Evolutionary conservation across 2,797 vertebrate genomes (phyloP).

Genomic region (Ceryle rudis): DNA sequence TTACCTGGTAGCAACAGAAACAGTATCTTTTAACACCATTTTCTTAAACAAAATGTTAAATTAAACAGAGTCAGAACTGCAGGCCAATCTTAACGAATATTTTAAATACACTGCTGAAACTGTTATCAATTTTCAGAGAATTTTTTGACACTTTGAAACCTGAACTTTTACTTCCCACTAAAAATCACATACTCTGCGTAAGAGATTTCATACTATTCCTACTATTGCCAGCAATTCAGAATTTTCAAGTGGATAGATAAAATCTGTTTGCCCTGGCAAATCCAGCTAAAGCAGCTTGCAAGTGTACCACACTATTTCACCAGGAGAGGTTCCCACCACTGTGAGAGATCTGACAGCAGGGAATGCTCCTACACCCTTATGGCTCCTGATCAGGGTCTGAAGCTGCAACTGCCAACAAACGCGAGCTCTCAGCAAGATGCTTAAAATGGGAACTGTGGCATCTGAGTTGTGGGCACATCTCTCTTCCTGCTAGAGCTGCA

Average conservation of each 20-base stretch:
- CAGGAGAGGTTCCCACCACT: background rate
- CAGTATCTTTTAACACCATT: background rate
- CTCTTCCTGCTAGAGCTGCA: background rate
- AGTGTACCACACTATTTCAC: background rate
- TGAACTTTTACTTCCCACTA: background rate
- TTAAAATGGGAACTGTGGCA: background rate
- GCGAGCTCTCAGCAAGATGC: background rate
- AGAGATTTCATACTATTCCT: background rate
- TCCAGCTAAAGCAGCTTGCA: background rate
- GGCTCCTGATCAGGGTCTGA: no score
- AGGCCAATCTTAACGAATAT: background rate
- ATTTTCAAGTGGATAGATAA: background rate
- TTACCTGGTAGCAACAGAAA: background rate
- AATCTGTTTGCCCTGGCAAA: background rate
- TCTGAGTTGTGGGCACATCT: background rate
- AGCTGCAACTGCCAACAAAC: background rate
- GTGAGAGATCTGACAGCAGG: background rate
- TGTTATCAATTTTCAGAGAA: background rate
- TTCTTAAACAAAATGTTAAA: background rate
- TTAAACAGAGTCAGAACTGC: background rate
- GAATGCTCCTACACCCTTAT: accelerated
- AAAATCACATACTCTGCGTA: background rate
- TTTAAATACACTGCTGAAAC: background rate
- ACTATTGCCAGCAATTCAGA: background rate
- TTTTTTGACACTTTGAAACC: background rate